phyloP scores from a whole-genome alignment of 2,113 vertebrate genomes.

The Rhynchopsitta pachyrhyncha region DNA sequence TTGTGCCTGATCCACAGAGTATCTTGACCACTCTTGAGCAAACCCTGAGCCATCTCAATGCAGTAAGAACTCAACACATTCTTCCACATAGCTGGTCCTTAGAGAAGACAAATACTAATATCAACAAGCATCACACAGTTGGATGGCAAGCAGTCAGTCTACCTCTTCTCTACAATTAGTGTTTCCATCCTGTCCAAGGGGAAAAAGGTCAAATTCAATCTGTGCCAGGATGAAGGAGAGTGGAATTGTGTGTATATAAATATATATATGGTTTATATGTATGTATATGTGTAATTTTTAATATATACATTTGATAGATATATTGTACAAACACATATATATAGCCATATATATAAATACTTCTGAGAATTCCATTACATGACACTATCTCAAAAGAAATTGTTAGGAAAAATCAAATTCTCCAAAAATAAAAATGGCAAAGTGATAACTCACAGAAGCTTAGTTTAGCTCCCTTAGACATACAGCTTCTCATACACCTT shows the following conservation, averaged over 20 bases:
- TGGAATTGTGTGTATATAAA: neutral
- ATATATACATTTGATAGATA: neutral
- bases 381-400: neutral
- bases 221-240: neutral
- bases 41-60: neutral
- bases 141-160: neutral
- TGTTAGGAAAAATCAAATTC: neutral
- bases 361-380: neutral
- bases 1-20: neutral
- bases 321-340: neutral
- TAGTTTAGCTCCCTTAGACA: neutral
- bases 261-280: neutral
- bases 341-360: neutral
- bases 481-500: neutral
- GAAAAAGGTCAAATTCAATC: neutral
- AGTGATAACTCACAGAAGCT: neutral
- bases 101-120: neutral
- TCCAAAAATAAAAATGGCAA: neutral
- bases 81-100: neutral
- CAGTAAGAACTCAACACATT: fast-evolving
- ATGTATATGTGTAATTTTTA: neutral
- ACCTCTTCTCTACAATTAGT: neutral
- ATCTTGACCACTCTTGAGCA: neutral
- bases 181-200: neutral
- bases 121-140: fast-evolving